Conservation (phyloP, 2,797 vertebrate genomes). For the Carduelis carduelis region DNA sequence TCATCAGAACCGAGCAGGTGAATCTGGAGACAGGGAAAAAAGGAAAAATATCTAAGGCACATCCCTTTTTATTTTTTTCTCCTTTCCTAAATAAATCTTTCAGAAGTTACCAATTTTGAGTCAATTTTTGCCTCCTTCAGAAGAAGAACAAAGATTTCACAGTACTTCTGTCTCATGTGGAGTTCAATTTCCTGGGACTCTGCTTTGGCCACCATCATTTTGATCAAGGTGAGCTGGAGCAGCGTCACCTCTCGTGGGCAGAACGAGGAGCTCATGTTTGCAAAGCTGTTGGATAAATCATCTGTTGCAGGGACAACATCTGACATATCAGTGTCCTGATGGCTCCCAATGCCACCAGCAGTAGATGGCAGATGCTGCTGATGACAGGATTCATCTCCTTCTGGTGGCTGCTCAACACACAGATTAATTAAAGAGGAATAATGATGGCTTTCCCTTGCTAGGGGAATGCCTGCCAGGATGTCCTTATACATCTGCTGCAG, state of each 20-base stretch:
- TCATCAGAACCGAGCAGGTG: slow-evolving; percentile 71
- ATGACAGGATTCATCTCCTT: neutral
- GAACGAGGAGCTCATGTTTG: neutral
- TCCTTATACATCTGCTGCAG: slow-evolving; percentile 74
- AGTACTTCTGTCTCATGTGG: slow-evolving; percentile 45
- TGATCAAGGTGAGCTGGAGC: slow-evolving; percentile 79
- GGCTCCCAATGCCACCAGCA: neutral
- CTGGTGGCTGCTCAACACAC: neutral
- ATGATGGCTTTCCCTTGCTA: slow-evolving; percentile 53
- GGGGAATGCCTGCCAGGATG: slow-evolving; percentile 60
- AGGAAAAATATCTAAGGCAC: neutral
- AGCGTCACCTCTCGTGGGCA: slow-evolving; percentile 54
- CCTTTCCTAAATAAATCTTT: neutral
- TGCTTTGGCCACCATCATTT: slow-evolving; percentile 67
- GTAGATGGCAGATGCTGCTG: neutral
- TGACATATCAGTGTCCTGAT: neutral
- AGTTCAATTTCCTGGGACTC: slow-evolving; percentile 16
- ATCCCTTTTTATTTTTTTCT: neutral
- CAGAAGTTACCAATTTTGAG: slow-evolving; percentile 64
- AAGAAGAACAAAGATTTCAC: slow-evolving; percentile 49
- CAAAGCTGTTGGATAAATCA: neutral
- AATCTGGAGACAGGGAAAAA: slow-evolving; percentile 67
- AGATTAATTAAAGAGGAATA: slow-evolving; percentile 60
- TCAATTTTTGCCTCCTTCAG: slow-evolving; percentile 59
- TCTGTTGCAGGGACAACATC: neutral